These are phyloP conservation scores for Pollenia amentaria DNA, from an alignment of 2,888 invertebrate genomes.

Conservation along the genomic window DNA sequence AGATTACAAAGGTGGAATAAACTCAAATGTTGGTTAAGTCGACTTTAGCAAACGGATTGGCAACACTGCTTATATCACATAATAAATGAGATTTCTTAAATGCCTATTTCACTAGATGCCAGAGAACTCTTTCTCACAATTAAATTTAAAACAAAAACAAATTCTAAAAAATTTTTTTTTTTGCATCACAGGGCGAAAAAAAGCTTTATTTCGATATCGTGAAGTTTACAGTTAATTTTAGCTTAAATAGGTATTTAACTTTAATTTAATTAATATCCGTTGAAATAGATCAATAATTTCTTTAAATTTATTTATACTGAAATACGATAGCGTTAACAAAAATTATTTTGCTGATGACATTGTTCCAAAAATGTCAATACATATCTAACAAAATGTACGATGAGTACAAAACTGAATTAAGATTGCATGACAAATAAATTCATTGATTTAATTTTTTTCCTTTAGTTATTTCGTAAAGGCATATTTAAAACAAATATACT, in stretches of 20 bases:
- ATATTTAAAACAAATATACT: background rate
- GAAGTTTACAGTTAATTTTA: background rate
- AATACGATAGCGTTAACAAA: constrained; percentile 24
- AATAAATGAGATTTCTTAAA: too few relatives aligned
- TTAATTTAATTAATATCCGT: background rate
- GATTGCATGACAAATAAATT: constrained; percentile 50
- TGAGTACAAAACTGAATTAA: constrained; percentile 22
- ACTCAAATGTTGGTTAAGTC: too few relatives aligned
- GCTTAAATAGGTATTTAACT: background rate
- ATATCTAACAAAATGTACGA: constrained; percentile 21
- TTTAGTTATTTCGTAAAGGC: constrained; percentile 7
- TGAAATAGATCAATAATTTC: constrained; percentile 21
- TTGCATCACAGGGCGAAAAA: too few relatives aligned
- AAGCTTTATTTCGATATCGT: too few relatives aligned
- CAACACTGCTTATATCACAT: too few relatives aligned
- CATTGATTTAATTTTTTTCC: constrained; percentile 48
- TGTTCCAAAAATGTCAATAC: constrained; percentile 43
- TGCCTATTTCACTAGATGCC: too few relatives aligned
- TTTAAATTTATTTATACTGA: constrained; percentile 34
- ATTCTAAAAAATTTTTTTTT: too few relatives aligned
- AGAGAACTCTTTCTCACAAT: too few relatives aligned
- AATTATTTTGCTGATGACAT: constrained; percentile 37
- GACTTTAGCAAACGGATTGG: too few relatives aligned
- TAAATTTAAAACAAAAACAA: too few relatives aligned
- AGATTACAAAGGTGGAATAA: too few relatives aligned